Conservation (phyloP, 2,888 invertebrate species). For the Arrhopalites spinosus region DNA sequence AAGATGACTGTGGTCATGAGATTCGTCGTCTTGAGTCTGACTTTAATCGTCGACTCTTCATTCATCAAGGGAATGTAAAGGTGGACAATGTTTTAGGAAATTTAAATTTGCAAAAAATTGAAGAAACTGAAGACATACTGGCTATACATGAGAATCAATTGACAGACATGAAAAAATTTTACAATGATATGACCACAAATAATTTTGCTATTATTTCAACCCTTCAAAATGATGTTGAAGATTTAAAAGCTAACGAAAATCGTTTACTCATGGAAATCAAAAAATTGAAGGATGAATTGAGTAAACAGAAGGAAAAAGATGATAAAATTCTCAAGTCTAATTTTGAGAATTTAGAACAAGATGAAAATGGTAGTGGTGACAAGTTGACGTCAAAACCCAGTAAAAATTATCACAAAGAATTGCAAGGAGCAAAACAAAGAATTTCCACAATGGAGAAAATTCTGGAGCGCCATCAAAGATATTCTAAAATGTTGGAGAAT, state of each 20-base stretch:
- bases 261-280: constrained; percentile 35
- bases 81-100: constrained; percentile 23
- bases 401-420: neutral
- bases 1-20: constrained; percentile 70
- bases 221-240: constrained; percentile 36
- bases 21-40: constrained; percentile 71
- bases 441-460: constrained; percentile 22
- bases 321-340: constrained; percentile 58
- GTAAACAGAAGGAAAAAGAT: constrained; percentile 74
- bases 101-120: constrained; percentile 19
- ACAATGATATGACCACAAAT: constrained; percentile 34
- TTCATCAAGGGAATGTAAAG: constrained; percentile 13
- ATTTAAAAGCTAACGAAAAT: constrained; percentile 29
- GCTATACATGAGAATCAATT: constrained; percentile 32
- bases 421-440: neutral
- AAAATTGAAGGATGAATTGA: constrained; percentile 61
- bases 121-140: constrained; percentile 30
- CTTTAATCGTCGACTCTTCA: constrained; percentile 72
- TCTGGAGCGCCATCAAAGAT: constrained; percentile 45
- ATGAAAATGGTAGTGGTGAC: too few relatives aligned
- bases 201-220: constrained; percentile 36
- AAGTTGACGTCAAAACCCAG: too few relatives aligned
- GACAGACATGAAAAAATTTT: constrained; percentile 33
- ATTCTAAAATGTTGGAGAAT: constrained; percentile 40
- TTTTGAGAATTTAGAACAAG: neutral